Conservation (phyloP, 2,888 invertebrate genomes). For the Chloromyia formosa region DNA sequence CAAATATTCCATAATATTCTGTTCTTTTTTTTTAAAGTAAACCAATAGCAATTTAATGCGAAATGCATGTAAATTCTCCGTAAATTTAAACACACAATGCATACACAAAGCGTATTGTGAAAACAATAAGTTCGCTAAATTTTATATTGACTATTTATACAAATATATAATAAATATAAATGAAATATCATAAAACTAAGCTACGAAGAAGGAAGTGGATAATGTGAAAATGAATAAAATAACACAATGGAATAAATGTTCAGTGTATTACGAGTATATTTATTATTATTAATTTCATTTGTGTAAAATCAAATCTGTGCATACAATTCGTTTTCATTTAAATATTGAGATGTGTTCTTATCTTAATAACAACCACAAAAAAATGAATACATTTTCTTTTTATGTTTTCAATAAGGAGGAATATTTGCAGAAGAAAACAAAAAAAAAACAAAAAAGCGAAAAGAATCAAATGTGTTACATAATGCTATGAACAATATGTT, state of each 20-base stretch:
- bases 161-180: constrained; percentile 5
- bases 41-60: constrained; percentile 21
- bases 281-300: constrained; percentile 17
- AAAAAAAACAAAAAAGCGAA: too few species aligned
- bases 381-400: constrained; percentile 28
- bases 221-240: constrained; percentile 16
- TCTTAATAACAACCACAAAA: constrained; percentile 1
- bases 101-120: neutral
- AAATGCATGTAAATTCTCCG: constrained; percentile 19
- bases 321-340: constrained; percentile 29
- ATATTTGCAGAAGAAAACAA: constrained; percentile 20
- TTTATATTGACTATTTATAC: constrained; percentile 29
- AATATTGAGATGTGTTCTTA: constrained; percentile 5
- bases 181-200: neutral
- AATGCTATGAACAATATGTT: constrained; percentile 34
- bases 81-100: constrained; percentile 4
- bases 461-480: constrained; percentile 40
- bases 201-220: neutral
- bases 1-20: constrained; percentile 33
- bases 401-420: constrained; percentile 24
- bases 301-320: constrained; percentile 38
- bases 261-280: constrained; percentile 31
- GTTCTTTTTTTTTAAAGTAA: neutral
- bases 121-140: constrained; percentile 16
- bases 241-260: constrained; percentile 23